A percentile compares a stretch with the other conserved stretches of the same genome.
phyloP scores from a whole-genome alignment of 2,113 vertebrate species.

The Leucosticte australis region DNA sequence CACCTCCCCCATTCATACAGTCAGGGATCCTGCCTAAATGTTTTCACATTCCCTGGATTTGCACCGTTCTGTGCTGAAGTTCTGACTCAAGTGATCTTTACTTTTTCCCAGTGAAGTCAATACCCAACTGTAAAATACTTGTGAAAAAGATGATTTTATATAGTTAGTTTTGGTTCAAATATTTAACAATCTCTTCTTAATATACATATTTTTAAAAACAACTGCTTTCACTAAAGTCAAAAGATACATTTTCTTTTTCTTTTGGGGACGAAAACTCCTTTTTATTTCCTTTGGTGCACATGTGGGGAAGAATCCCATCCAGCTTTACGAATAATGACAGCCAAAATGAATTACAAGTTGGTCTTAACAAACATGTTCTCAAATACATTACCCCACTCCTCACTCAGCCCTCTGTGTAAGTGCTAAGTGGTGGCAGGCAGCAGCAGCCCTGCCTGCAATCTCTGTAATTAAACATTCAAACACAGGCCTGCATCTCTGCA shows the following conservation, averaged over 20 bases:
- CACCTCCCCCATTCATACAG: not conserved
- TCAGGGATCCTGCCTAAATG: not conserved
- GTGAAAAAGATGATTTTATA: not conserved
- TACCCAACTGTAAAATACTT: not conserved
- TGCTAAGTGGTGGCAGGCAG: constrained; percentile 59
- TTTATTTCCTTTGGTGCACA: not conserved
- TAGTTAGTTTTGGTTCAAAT: not conserved
- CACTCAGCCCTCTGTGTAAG: constrained; percentile 38
- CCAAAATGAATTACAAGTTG: constrained; percentile 49
- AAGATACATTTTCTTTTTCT: not conserved
- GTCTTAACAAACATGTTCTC: constrained; percentile 62
- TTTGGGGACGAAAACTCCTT: not conserved
- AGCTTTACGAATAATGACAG: constrained; percentile 42
- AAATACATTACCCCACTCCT: constrained; percentile 35
- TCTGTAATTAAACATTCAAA: constrained; percentile 70
- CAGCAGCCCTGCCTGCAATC: constrained; percentile 42
- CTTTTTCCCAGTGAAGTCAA: not conserved
- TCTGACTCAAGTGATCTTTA: not conserved
- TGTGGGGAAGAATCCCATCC: not conserved
- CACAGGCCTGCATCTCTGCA: constrained; percentile 36
- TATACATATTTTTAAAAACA: not conserved
- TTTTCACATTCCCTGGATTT: not conserved
- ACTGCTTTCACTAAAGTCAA: not conserved
- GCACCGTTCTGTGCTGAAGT: not conserved
- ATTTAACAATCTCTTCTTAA: not conserved